Conservation (phyloP, 2,888 invertebrate genomes). For the Lithophane ornitopus region DNA sequence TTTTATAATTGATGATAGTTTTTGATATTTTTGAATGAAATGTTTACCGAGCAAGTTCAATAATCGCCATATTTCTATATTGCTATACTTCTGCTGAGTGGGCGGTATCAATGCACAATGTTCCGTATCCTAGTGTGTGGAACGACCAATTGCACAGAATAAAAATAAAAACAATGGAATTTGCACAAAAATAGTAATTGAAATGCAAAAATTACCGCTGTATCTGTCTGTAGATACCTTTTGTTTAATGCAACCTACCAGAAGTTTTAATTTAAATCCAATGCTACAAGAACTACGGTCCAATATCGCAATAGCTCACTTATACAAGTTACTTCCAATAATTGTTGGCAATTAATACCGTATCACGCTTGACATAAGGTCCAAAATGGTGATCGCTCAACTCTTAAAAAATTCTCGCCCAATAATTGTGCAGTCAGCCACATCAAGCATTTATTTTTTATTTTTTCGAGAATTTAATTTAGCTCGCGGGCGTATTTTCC, state of each 20-base stretch:
- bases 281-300: neutral
- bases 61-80: no score
- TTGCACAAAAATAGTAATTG: neutral
- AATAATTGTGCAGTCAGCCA: conserved; percentile 53
- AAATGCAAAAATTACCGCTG: neutral
- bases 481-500: conserved; percentile 56
- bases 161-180: no score
- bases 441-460: conserved; percentile 8
- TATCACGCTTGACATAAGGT: fast-evolving
- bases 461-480: conserved; percentile 52
- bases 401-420: neutral
- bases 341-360: neutral
- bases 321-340: neutral
- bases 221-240: conserved; percentile 11
- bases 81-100: no score
- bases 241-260: neutral
- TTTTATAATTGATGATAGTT: no score
- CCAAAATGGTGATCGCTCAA: conserved; percentile 2
- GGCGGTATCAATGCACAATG: no score
- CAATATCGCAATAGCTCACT: neutral
- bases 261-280: neutral
- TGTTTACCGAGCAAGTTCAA: no score
- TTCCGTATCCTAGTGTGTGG: no score
- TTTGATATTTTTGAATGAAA: no score
- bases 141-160: no score